Evolutionary conservation across 2,113 vertebrate species (phyloP).

Genomic region (Larimichthys polyactis): DNA sequence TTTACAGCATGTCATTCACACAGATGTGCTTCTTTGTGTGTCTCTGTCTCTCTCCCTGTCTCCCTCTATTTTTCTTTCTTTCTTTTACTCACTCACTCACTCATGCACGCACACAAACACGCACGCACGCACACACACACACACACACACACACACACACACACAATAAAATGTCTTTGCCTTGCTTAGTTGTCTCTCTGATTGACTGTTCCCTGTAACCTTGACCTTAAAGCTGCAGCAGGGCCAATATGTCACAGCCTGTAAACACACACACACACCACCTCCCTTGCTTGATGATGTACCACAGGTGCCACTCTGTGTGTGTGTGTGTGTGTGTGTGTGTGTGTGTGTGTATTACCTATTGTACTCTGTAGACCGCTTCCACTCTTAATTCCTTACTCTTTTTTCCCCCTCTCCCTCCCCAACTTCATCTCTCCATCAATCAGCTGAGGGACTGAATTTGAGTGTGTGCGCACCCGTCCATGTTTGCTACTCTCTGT

Average conservation of each 20-base stretch:
- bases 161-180: conserved; percentile 2
- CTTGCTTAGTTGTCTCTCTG: conserved; percentile 19
- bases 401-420: background rate
- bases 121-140: background rate
- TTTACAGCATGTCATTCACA: conserved; percentile 29
- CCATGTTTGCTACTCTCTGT: background rate
- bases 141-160: background rate
- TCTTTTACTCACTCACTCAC: background rate
- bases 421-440: conserved; percentile 11
- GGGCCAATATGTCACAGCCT: conserved; percentile 8
- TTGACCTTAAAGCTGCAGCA: conserved; percentile 45
- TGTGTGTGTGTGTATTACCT: background rate
- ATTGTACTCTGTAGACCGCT: conserved; percentile 8
- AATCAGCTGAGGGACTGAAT: conserved; percentile 22
- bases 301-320: conserved; percentile 19
- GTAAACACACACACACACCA: conserved; percentile 20
- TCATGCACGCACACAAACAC: background rate
- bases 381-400: background rate
- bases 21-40: background rate
- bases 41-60: no score
- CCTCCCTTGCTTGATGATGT: background rate
- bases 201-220: conserved; percentile 41
- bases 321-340: no score
- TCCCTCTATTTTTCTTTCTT: background rate
- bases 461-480: background rate